A percentile compares a stretch with the other conserved stretches of the same genome.
These are phyloP conservation scores for Sylvia atricapilla DNA, from an alignment of 2,113 vertebrate species.

Conservation along the genomic window DNA sequence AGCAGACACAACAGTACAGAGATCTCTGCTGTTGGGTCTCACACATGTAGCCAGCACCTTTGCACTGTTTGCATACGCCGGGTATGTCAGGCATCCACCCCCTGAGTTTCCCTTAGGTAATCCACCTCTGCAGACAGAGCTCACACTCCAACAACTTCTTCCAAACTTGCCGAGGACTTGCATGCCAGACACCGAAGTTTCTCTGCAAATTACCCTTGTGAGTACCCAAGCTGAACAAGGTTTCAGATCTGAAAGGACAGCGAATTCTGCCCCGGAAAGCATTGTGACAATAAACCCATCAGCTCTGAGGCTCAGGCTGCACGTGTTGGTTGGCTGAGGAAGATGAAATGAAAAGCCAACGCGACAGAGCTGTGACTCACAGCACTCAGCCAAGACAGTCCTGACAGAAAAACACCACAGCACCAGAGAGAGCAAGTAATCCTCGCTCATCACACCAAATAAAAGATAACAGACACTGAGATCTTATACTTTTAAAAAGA, in stretches of 20 bases:
- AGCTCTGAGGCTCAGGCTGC: not conserved
- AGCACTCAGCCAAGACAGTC: not conserved
- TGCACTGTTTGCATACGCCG: not conserved
- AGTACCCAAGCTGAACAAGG: not conserved
- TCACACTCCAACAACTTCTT: not conserved
- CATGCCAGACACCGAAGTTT: not conserved
- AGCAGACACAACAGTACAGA: not conserved
- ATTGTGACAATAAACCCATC: not conserved
- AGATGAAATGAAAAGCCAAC: not conserved
- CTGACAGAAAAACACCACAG: not conserved
- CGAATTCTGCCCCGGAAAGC: not conserved
- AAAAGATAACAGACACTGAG: not conserved
- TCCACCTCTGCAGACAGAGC: not conserved
- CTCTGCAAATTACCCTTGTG: not conserved
- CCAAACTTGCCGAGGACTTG: not conserved
- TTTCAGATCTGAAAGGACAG: not conserved
- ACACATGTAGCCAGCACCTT: not conserved
- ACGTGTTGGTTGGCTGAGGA: not conserved
- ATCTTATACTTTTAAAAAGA: not conserved
- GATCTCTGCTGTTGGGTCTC: not conserved
- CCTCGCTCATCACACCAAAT: not conserved
- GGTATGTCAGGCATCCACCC: not conserved
- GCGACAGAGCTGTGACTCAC: not conserved
- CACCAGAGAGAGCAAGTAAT: not conserved
- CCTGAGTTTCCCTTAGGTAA: not conserved